Percentiles rank a stretch among this genome's conserved stretches.
phyloP scores from a whole-genome alignment of 2,888 invertebrate genomes.

The Pandemis corylana region DNA sequence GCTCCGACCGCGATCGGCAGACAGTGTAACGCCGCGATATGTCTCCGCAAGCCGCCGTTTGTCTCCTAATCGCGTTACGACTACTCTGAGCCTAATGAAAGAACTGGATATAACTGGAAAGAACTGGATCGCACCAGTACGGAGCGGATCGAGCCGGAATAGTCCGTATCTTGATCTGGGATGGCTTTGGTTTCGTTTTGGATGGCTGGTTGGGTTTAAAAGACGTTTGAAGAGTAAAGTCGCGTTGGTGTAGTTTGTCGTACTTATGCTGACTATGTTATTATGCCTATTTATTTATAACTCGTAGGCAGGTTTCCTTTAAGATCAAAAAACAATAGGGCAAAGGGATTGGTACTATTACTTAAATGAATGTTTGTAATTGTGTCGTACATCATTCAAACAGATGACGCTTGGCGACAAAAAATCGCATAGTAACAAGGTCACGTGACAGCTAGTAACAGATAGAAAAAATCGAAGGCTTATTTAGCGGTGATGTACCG shows the following conservation, averaged over 20 bases:
- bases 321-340: too few relatives aligned
- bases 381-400: too few relatives aligned
- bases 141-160: neutral
- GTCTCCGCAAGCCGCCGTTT: slow-evolving; percentile 39
- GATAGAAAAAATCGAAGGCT: too few relatives aligned
- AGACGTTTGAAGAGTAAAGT: neutral
- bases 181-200: neutral
- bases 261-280: too few relatives aligned
- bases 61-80: slow-evolving; percentile 31
- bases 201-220: neutral
- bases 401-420: too few relatives aligned
- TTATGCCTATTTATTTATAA: too few relatives aligned
- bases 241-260: neutral
- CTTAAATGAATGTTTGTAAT: too few relatives aligned
- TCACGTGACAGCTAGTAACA: too few relatives aligned
- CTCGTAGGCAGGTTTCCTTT: too few relatives aligned
- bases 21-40: slow-evolving; percentile 26
- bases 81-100: slow-evolving; percentile 32
- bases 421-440: too few relatives aligned
- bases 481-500: too few relatives aligned
- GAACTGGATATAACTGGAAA: slow-evolving; percentile 25
- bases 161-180: neutral
- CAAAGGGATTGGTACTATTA: too few relatives aligned
- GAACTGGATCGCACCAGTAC: neutral
- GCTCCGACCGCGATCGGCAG: slow-evolving; percentile 15